A percentile compares a stretch with the other conserved stretches of the same genome.
Evolutionary conservation across 2,797 vertebrate genomes (phyloP).

Genomic region (Argyrosomus regius): DNA sequence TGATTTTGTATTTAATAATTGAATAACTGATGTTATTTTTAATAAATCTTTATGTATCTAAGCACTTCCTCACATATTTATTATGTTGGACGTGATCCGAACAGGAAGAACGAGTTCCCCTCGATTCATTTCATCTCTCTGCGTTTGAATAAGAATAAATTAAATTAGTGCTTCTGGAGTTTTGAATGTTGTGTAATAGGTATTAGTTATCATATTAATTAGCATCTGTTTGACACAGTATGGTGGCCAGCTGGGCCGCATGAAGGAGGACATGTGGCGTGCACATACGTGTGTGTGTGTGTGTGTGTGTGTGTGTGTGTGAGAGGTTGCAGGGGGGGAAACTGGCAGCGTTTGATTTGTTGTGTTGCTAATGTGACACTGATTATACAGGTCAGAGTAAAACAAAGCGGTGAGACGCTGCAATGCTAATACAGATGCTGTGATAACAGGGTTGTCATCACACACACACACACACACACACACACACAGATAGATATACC

Average conservation of each 20-base stretch:
- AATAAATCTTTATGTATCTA: conserved; percentile 11
- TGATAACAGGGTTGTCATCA: conserved; percentile 80
- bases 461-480: conserved; percentile 38
- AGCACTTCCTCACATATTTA: conserved; percentile 2
- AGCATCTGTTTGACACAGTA: conserved; percentile 98
- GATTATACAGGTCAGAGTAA: conserved; percentile 99
- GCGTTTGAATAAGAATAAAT: conserved; percentile 82
- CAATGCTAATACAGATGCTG: conserved; percentile 92
- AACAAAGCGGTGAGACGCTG: conserved; percentile 94
- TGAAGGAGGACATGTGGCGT: conserved; percentile 90
- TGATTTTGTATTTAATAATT: neutral
- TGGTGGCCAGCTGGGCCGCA: conserved; percentile 95
- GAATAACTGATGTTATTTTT: conserved; percentile 5
- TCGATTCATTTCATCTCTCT: conserved; percentile 65
- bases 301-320: conserved; percentile 13
- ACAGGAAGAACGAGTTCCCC: conserved; percentile 25
- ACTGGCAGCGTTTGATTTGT: conserved; percentile 93
- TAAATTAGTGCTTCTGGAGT: conserved; percentile 80
- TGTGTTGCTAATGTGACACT: conserved; percentile 99
- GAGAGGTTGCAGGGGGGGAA: conserved; percentile 62
- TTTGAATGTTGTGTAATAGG: conserved; percentile 93
- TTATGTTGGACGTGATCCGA: conserved; percentile 13
- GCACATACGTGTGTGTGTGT: conserved; percentile 34
- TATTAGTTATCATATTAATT: conserved; percentile 99
- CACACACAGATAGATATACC: conserved; percentile 45